Base-by-base conservation (phyloP, 64 coral and sea anemone genomes). In the Acropora yongei region DNA sequence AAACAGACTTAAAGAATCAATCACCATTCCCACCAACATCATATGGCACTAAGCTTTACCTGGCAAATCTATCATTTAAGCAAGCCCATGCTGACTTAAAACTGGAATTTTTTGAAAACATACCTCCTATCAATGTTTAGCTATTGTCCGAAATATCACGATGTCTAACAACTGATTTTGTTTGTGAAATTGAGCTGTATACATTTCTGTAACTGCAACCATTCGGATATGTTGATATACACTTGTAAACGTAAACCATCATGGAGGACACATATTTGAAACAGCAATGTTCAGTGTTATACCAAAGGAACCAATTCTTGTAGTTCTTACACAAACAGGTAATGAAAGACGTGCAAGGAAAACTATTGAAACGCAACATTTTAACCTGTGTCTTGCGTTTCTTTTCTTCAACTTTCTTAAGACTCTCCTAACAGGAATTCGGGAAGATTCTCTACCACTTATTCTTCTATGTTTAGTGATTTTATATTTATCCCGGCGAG, bases 301-400 rank as follows among this genome's bases (percentile, higher is more conserved):
- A 74, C 19, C 71, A 74, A 74, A 74, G n/a, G 71, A n/a, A 74
- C 71, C 71, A 74, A 74, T 74, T 74, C n/a, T 74, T 74, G 71
- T 74, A 74, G 40, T 74, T 74, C 16, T 30, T 74, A n/a, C 5
- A 55, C 51, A 55, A 5, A 55, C 51, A 55, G 51, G 5, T 55
- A 55, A 55, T 2, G 9, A 55, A 55, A 55, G 51, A 55, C 51
- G 51, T 55, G 51, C 51, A 55, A 55, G 51, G 51, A 55, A 55
- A 55, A 55, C 51, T 55, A 55, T 55, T 55, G 9, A 55, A 55
- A 55, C 51, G 51, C 51, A 55, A 55, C 51, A 55, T 55, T 55
- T 55, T 55, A 55, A 55, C 51, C 51, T 55, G 51, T 55, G 51
- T 55, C 51, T 55, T 55, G 51, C 9, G 51, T 5, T 55, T 9